A percentile compares a stretch with the other conserved stretches of the same genome.
Conservation (phyloP, 2,888 invertebrate species). For the Amphipyra tragopoginis region DNA sequence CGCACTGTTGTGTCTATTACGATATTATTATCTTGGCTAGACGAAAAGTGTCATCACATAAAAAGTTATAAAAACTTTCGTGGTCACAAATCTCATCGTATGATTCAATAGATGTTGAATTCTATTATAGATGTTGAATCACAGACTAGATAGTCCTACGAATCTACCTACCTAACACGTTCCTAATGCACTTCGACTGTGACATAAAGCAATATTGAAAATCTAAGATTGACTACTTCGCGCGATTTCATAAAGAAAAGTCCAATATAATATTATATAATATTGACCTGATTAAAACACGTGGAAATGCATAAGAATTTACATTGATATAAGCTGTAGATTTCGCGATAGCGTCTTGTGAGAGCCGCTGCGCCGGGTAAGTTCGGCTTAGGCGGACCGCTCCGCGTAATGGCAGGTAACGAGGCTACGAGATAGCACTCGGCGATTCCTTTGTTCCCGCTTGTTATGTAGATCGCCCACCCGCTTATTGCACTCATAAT, state of each 20-base stretch:
- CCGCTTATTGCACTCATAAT: slow-evolving; percentile 66
- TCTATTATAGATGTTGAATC: slow-evolving; percentile 34
- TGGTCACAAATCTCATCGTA: slow-evolving; percentile 14
- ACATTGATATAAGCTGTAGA: slow-evolving; percentile 36
- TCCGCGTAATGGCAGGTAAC: slow-evolving; percentile 61
- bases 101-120: slow-evolving; percentile 36
- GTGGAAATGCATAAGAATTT: slow-evolving; percentile 27
- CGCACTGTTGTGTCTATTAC: slow-evolving; percentile 50
- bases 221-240: too few relatives aligned
- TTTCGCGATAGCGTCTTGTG: slow-evolving; percentile 35
- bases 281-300: slow-evolving; percentile 12
- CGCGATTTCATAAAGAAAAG: too few relatives aligned
- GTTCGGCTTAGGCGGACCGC: slow-evolving; percentile 26
- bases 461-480: slow-evolving; percentile 68
- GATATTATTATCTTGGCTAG: slow-evolving; percentile 28
- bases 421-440: slow-evolving; percentile 66
- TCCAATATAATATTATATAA: too few relatives aligned
- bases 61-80: slow-evolving; percentile 18
- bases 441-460: slow-evolving; percentile 70
- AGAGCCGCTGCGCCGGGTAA: slow-evolving; percentile 32
- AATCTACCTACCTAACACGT: slow-evolving; percentile 20
- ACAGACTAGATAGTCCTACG: slow-evolving; percentile 25
- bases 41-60: slow-evolving; percentile 19
- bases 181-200: slow-evolving; percentile 13
- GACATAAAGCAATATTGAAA: too few relatives aligned